Conservation (phyloP, 2,888 invertebrate genomes). For the Tenodera sinensis region DNA sequence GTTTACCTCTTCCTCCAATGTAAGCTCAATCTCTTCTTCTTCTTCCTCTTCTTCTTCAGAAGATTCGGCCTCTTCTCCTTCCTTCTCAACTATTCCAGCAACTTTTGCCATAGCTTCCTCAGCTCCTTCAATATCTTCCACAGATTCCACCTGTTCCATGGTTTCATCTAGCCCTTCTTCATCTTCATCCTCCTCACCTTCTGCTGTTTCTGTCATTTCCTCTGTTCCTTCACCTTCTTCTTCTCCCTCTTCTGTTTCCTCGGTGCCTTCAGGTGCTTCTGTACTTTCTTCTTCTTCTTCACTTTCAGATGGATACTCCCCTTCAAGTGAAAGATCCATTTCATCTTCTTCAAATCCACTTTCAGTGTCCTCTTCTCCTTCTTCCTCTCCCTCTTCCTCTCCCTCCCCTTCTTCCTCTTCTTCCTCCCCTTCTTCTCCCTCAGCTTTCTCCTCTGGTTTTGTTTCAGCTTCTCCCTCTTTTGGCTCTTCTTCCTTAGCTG, state of each 20-base stretch:
- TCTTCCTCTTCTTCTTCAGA: neutral
- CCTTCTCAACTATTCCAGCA: neutral
- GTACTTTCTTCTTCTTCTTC: neutral
- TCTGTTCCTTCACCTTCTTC: neutral
- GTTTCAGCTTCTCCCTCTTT: neutral
- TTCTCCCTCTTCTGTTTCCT: neutral
- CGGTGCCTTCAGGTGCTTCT: neutral
- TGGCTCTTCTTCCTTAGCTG: neutral
- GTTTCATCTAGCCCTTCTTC: neutral
- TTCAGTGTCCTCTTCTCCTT: neutral
- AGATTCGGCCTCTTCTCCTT: neutral
- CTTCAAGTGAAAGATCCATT: neutral
- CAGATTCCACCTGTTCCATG: neutral
- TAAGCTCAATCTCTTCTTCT: neutral
- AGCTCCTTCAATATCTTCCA: neutral
- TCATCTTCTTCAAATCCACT: neutral
- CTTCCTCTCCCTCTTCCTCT: neutral
- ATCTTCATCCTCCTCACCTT: too few species aligned
- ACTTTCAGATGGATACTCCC: neutral
- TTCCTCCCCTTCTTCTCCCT: neutral
- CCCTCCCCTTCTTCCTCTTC: neutral
- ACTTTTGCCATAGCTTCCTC: neutral
- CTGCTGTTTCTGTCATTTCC: too few species aligned
- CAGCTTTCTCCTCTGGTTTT: neutral
- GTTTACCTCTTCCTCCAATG: neutral